Evolutionary conservation across 2,888 invertebrate genomes (phyloP), one percentile per base, ranked within the genome.

Genomic region (Panopea generosa): DNA sequence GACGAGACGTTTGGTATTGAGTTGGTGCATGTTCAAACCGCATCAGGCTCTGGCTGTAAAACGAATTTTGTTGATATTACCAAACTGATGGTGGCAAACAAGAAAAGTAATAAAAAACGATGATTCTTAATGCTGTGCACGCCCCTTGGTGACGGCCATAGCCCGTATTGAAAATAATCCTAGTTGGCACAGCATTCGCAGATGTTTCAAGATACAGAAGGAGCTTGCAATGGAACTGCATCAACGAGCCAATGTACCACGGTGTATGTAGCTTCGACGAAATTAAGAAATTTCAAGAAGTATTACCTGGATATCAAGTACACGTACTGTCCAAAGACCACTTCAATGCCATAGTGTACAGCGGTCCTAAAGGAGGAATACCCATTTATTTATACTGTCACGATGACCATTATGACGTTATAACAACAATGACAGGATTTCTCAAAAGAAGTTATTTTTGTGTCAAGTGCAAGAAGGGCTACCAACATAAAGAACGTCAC

Each of bases 71-170:
- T 73, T 7, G 61, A 66, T 29, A 55, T 73, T 40, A 20, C 56
- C 3, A 66, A 61, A 60, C 45, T 68, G 52, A 16, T 78, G 16
- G 59, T 71, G 27, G n/a, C n/a, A 33, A 45, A 20, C 16, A 45
- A 45, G 45, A 11, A 56, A 68, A 50, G 67, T 26, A 57, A 81
- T 77, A 33, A 68, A 43, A 59, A 78, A 82, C 33, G n/a, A 40
- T 20, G 78, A 78, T 24, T n/a, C 67, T 2, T 40, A 73, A 43
- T 82, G 76, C 38, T 82, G 76, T 57, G 71, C 82, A 2, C 59
- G 76, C 43, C 78, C 76, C 1, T 22, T 78, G 3, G 71, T 82
- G 7, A 82, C 76, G 16, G 82, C 78, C 3, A 79, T 57, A 18
- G 67, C 82, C 6, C 59, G 69, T 26, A 22, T 66, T 40, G 69